Percentiles rank a stretch among this genome's conserved stretches.
phyloP scores from a whole-genome alignment of 92 coral and sea anemone species.

The Virgularia gustaviana region DNA sequence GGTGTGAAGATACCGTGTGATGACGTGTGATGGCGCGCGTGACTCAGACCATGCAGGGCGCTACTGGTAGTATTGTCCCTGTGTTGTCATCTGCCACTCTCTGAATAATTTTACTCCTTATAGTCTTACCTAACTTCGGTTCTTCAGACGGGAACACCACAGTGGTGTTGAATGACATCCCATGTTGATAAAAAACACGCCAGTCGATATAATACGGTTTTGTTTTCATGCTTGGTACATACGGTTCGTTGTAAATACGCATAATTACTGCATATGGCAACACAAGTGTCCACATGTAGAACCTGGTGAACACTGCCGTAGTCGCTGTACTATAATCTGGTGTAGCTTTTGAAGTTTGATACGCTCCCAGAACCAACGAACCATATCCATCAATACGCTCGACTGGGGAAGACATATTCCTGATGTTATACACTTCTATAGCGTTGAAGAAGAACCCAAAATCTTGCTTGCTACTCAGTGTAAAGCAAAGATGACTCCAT shows the following conservation, averaged over 20 bases:
- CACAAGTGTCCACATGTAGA: not conserved
- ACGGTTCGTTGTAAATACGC: slow-evolving; percentile 4
- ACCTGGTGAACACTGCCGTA: not conserved
- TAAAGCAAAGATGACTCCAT: slow-evolving; percentile 16
- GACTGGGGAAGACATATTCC: not conserved
- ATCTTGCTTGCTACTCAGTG: not conserved
- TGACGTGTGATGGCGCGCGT: no score
- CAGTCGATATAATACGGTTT: not conserved
- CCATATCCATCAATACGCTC: not conserved
- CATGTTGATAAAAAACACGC: not conserved
- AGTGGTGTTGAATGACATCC: not conserved
- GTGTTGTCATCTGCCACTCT: no score
- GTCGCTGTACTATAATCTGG: not conserved
- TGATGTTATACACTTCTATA: not conserved
- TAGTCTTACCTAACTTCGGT: not conserved
- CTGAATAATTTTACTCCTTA: no score
- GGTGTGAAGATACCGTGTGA: no score
- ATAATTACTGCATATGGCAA: not conserved
- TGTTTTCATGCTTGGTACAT: not conserved
- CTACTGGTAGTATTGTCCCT: no score
- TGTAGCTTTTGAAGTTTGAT: slow-evolving; percentile 1
- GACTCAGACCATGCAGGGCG: no score
- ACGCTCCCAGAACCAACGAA: not conserved
- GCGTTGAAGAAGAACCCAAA: not conserved
- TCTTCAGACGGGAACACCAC: not conserved